Base-by-base conservation (phyloP, 2,113 vertebrate genomes). In the Pandion haliaetus region DNA sequence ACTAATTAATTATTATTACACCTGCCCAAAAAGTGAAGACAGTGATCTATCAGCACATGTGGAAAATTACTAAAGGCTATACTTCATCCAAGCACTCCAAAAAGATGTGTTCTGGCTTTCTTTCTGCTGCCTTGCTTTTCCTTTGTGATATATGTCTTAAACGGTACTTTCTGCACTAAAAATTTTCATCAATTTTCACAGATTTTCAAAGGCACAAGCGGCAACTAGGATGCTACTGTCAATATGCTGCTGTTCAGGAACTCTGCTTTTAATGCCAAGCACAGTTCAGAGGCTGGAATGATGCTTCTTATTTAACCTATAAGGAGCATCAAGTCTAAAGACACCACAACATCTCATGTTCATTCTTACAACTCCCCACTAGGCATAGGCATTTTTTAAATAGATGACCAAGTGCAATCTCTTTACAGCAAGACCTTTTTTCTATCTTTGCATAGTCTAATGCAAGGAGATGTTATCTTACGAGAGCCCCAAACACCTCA, bases 1-100 rank as follows among this genome's bases (percentile, higher is more conserved):
- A 81, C 52, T 31, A 96, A 94, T 82, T 96, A 94, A 95, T 78
- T 91, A 94, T 76, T 85, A 74, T 83, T 95, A 89, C 28, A 92
- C 44, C 49, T 86, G 62, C 23, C 24, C 44, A 61, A 96, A 93
- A 96, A 74, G 10, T 42, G 38, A 93, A 86, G 55, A 83, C 25
- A 14, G 34, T 92, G 82, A 92, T 95, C 58, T 85, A 55, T 96
- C 54, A 88, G 59, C 38, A 57, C 54, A 91, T 80, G 34, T 10
- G 21, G 66, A 92, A 96, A 94, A 90, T 86, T 90, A 67, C 42
- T 80, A 26, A 93, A 92, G 14, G 45, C 23, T 88, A 12, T 82
- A 80, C 24, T 78, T 93, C 45, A 84, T 26, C 28, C 19, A 93
- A 42, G 49, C 16, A 74, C 38, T 80, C 28, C 8, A 55, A 91